Percentiles rank a stretch among this genome's conserved stretches.
Conservation (phyloP, 2,113 vertebrate species). For the Mystacornis crossleyi region DNA sequence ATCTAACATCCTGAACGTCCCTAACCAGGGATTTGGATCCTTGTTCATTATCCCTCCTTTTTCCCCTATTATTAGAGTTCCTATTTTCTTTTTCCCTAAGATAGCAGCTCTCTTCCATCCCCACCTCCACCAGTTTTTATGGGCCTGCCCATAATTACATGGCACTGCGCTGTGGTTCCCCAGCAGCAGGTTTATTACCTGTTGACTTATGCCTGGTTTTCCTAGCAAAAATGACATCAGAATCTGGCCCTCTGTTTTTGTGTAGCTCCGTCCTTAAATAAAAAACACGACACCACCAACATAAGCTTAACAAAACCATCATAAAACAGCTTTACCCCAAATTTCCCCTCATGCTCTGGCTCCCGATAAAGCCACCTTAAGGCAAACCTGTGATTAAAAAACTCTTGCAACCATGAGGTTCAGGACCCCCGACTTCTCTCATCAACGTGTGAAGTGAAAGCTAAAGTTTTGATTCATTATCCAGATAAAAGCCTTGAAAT, state of each 20-base stretch:
- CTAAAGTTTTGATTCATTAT: background rate
- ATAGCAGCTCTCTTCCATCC: background rate
- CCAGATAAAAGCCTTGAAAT: background rate
- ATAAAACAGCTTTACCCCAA: background rate
- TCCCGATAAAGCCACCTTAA: background rate
- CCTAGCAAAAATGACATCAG: background rate
- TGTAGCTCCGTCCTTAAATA: background rate
- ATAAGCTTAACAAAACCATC: background rate
- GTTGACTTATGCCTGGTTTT: background rate
- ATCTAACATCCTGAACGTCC: background rate
- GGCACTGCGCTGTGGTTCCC: background rate
- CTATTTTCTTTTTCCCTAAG: background rate
- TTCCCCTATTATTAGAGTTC: background rate
- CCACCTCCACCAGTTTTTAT: background rate
- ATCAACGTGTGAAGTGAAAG: background rate
- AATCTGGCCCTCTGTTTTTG: background rate
- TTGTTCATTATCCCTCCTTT: rapidly evolving
- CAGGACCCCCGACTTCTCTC: background rate
- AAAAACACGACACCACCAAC: background rate
- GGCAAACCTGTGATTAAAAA: background rate
- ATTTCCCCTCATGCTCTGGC: rapidly evolving
- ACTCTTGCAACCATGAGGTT: background rate
- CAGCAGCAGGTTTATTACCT: background rate
- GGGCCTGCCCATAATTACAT: background rate
- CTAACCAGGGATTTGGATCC: background rate